Conservation (phyloP, 2,113 vertebrate genomes). For the Marmota monax region DNA sequence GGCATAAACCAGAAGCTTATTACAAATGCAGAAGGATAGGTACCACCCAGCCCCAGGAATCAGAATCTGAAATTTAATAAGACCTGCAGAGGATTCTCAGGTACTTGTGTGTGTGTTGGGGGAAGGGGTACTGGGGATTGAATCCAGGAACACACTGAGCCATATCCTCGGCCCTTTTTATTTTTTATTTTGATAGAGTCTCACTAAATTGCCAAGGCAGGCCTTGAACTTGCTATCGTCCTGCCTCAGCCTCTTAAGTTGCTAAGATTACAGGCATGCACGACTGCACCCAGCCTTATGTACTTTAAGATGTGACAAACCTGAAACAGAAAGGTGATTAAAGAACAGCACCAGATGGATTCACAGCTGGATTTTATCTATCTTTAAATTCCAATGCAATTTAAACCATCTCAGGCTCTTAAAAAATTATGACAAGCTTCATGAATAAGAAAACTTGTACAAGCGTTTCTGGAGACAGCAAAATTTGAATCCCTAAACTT, state of each 20-base stretch:
- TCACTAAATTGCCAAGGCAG: too few relatives aligned
- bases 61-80: not conserved
- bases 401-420: not conserved
- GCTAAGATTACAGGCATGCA: too few relatives aligned
- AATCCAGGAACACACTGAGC: too few relatives aligned
- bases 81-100: not conserved
- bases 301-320: not conserved
- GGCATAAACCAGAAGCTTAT: not conserved
- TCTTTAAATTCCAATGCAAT: not conserved
- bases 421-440: conserved; percentile 2
- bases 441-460: not conserved
- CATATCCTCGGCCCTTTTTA: too few relatives aligned
- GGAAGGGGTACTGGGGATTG: too few relatives aligned
- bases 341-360: not conserved
- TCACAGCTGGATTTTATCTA: conserved; percentile 41
- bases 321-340: not conserved
- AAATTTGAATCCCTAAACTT: conserved; percentile 25
- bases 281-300: too few relatives aligned
- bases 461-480: conserved; percentile 1
- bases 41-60: not conserved
- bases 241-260: too few relatives aligned
- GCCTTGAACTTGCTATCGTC: too few relatives aligned
- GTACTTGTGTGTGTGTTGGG: too few relatives aligned
- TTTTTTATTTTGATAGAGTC: too few relatives aligned
- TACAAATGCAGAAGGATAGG: not conserved